phyloP scores from a whole-genome alignment of 2,797 vertebrate species.

The Sebastolobus alascanus region DNA sequence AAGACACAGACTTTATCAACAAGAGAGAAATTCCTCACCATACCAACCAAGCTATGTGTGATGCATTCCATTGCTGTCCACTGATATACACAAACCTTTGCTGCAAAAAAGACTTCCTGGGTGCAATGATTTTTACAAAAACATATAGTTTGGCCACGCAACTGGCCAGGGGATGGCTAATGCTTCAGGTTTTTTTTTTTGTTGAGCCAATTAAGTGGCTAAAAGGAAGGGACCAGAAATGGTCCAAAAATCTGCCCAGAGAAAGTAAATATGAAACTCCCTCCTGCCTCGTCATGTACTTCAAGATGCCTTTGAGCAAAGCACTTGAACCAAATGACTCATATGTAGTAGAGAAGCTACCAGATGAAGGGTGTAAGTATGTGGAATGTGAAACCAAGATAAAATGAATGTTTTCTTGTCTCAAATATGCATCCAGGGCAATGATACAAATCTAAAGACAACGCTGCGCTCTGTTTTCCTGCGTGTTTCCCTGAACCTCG shows the following conservation, averaged over 20 bases:
- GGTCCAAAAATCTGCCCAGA: not conserved
- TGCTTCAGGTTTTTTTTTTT: not conserved
- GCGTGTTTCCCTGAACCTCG: constrained; percentile 25
- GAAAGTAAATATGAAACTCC: not conserved
- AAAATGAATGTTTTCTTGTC: not conserved
- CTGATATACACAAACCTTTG: not conserved
- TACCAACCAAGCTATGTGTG: not conserved
- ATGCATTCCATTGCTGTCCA: not conserved
- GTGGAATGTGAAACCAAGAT: not conserved
- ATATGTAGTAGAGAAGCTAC: not conserved
- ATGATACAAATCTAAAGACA: not conserved
- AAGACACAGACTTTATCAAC: constrained; percentile 4
- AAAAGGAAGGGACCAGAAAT: not conserved
- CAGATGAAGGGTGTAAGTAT: not conserved
- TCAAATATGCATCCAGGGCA: not conserved
- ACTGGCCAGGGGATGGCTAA: not conserved
- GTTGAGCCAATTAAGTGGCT: not conserved
- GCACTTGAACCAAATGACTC: not conserved
- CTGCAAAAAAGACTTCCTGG: not conserved
- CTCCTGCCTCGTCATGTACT: not conserved
- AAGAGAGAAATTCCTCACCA: not conserved
- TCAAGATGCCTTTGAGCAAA: not conserved
- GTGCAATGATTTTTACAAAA: not conserved
- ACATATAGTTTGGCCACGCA: not conserved
- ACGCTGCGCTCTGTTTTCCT: constrained; percentile 17